phyloP scores from a whole-genome alignment of 2,888 invertebrate genomes.

The Acronicta aceris region DNA sequence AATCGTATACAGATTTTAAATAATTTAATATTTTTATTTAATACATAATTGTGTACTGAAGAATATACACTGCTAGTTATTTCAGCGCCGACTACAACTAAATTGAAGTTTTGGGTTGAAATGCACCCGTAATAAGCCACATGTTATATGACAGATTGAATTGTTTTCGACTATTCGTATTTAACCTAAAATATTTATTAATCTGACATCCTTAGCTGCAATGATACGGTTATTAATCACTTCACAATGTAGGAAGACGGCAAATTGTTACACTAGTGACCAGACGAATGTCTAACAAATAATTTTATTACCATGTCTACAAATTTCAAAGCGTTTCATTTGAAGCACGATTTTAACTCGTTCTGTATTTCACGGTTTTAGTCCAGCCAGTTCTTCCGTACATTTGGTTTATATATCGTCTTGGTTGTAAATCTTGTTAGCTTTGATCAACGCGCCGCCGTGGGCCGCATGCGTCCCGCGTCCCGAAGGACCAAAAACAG shows the following conservation, averaged over 20 bases:
- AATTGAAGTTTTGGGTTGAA: too few species aligned
- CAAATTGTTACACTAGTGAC: conserved; percentile 32
- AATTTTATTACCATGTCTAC: conserved; percentile 46
- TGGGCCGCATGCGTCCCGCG: conserved; percentile 22
- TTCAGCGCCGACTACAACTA: too few species aligned
- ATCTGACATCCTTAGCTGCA: conserved; percentile 19
- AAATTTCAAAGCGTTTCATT: conserved; percentile 55
- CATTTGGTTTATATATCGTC: conserved; percentile 75
- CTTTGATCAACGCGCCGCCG: conserved; percentile 65
- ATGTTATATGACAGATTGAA: too few species aligned
- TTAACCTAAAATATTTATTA: too few species aligned
- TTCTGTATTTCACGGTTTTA: conserved; percentile 65
- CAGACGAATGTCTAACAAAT: conserved; percentile 40
- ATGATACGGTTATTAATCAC: conserved; percentile 29
- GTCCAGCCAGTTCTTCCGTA: conserved; percentile 68
- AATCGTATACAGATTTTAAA: conserved; percentile 39
- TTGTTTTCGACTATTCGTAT: too few species aligned
- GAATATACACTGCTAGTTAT: too few species aligned
- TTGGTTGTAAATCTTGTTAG: conserved; percentile 71
- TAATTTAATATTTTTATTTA: conserved; percentile 26
- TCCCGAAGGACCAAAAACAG: conserved; percentile 44
- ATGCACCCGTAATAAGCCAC: too few species aligned
- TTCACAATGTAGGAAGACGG: conserved; percentile 33
- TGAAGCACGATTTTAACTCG: conserved; percentile 55
- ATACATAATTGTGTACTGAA: too few species aligned